These are phyloP conservation scores for Tragelaphus strepsiceros DNA, from an alignment of 2,113 vertebrate species.

Conservation along the genomic window DNA sequence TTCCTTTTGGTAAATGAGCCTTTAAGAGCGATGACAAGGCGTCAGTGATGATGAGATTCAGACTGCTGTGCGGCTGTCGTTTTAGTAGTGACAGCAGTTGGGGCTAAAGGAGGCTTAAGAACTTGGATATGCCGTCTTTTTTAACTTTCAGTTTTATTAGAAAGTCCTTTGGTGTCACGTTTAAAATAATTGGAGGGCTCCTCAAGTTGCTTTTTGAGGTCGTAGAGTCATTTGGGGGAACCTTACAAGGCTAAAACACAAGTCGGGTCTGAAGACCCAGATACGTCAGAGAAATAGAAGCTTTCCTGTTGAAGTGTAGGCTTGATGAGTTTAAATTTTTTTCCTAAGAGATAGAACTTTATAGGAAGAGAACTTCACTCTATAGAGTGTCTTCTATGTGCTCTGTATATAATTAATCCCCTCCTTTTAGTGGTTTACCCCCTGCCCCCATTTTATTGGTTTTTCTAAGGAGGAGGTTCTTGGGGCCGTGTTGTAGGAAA, in stretches of 20 bases:
- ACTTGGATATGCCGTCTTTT: not conserved
- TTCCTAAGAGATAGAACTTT: not conserved
- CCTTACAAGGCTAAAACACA: not conserved
- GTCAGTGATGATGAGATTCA: not conserved
- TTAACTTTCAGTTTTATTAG: not conserved
- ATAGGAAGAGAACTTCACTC: not conserved
- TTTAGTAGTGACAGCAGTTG: not conserved
- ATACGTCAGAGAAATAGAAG: not conserved
- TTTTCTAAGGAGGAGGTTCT: constrained; percentile 3
- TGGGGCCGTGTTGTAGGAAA: not conserved
- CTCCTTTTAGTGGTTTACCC: not conserved
- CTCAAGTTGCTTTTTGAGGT: not conserved
- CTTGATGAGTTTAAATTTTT: not conserved
- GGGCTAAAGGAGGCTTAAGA: not conserved
- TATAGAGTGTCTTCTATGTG: not conserved
- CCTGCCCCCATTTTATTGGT: not conserved
- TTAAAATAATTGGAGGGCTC: not conserved
- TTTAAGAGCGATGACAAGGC: not conserved
- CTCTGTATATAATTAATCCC: not conserved
- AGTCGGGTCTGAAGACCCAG: not conserved
- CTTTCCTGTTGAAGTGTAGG: not conserved
- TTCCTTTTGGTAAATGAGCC: not conserved
- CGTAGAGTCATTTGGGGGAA: not conserved
- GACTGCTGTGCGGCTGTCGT: not conserved
- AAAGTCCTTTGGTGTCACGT: not conserved